These are phyloP conservation scores for Chionoecetes opilio DNA, from an alignment of 1,140 invertebrate species.

Conservation along the genomic window DNA sequence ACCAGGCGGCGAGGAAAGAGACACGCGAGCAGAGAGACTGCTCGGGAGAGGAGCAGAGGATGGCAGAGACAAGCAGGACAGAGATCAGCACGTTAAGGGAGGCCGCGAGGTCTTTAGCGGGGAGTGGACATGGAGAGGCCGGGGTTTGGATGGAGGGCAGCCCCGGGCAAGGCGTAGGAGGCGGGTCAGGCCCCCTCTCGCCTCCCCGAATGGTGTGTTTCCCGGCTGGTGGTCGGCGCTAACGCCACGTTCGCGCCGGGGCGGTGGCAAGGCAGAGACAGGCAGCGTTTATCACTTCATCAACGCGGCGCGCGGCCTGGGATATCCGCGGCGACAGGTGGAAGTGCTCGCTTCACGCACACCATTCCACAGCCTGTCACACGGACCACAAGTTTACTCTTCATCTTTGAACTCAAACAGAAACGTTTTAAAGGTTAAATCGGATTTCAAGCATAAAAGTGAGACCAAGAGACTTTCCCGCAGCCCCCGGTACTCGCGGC, in stretches of 20 bases:
- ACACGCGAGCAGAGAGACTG: background rate
- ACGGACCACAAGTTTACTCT: background rate
- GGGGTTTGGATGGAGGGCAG: background rate
- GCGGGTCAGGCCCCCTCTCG: background rate
- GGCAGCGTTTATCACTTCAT: background rate
- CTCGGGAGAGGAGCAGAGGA: background rate
- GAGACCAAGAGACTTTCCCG: background rate
- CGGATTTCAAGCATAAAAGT: background rate
- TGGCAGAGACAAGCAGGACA: background rate
- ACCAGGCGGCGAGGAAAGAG: background rate
- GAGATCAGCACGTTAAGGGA: background rate
- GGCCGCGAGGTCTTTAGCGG: background rate
- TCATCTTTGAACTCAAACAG: background rate
- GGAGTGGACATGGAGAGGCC: background rate
- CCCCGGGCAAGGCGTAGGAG: conserved; percentile 30
- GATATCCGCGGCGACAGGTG: background rate
- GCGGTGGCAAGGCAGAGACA: background rate
- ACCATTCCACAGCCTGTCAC: background rate
- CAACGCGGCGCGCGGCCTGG: background rate
- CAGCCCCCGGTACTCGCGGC: background rate
- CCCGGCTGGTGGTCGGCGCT: background rate
- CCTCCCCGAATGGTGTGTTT: background rate
- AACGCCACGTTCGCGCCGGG: background rate
- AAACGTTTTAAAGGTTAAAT: background rate
- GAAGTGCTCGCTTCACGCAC: background rate